Percentiles rank a stretch among this genome's conserved stretches.
Evolutionary conservation across 1,140 invertebrate genomes (phyloP).

Genomic region (Rhynchophorus ferrugineus): DNA sequence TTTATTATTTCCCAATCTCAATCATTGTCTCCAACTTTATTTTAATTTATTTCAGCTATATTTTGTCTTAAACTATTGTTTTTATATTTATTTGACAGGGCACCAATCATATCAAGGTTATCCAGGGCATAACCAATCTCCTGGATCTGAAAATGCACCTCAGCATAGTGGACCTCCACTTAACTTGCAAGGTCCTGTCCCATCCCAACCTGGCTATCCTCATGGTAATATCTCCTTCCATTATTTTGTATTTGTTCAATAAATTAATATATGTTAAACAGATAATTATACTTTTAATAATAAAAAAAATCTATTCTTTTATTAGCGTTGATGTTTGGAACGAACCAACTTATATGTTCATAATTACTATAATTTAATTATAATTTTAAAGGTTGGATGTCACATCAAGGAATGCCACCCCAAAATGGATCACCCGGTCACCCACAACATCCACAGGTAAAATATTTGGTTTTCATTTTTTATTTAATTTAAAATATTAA

Average conservation of each 20-base stretch:
- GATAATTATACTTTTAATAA: not conserved
- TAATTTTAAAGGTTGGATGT: conserved; percentile 9
- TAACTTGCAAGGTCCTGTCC: conserved; percentile 12
- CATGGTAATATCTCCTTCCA: conserved; percentile 7
- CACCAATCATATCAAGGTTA: conserved; percentile 17
- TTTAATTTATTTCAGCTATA: too few species aligned
- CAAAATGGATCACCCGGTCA: conserved; percentile 12
- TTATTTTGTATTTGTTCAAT: not conserved
- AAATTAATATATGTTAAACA: not conserved
- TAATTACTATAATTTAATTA: too few species aligned
- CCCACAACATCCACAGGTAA: conserved; percentile 14
- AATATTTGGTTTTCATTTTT: not conserved
- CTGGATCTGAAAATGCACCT: conserved; percentile 4
- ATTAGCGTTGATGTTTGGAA: not conserved
- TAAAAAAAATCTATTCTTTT: not conserved
- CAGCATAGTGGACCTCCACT: conserved; percentile 4
- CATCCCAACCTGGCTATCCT: conserved; percentile 11
- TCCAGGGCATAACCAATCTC: conserved; percentile 9
- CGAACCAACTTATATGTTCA: too few species aligned
- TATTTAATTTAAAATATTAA: not conserved
- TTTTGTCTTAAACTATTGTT: not conserved
- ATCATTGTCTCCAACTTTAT: too few species aligned
- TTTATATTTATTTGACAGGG: not conserved
- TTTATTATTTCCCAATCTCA: too few species aligned
- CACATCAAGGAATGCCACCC: conserved; percentile 11